Evolutionary conservation across 2,888 invertebrate species (phyloP).

Genomic region (Eupithecia pulchellata): DNA sequence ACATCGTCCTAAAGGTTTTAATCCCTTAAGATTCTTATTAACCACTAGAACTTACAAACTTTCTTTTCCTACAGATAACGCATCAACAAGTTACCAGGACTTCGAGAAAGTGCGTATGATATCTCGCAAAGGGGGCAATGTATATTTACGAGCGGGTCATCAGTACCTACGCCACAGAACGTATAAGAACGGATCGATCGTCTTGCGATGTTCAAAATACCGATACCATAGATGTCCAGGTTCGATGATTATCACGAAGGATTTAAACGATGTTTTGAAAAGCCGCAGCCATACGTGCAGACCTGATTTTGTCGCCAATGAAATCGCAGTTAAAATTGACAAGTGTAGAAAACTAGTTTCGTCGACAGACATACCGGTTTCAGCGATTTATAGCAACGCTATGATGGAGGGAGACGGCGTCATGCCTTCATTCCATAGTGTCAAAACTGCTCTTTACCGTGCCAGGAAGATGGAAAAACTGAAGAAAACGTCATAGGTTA

Average conservation of each 20-base stretch:
- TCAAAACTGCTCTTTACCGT: neutral
- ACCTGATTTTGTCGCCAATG: neutral
- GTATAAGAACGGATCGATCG: neutral
- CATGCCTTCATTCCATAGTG: constrained; percentile 4
- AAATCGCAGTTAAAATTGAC: neutral
- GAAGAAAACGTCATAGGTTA: neutral
- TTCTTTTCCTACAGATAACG: neutral
- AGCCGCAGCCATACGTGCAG: neutral
- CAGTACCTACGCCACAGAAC: neutral
- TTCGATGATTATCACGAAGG: neutral
- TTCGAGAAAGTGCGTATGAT: neutral
- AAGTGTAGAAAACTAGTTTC: neutral
- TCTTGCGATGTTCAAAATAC: constrained; percentile 4
- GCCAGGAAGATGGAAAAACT: neutral
- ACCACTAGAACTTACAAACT: too few species aligned
- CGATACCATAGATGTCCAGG: neutral
- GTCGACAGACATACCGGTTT: neutral
- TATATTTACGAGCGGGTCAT: neutral
- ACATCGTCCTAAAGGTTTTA: too few species aligned
- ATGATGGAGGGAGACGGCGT: neutral
- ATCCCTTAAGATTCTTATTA: too few species aligned
- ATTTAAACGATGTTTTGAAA: neutral
- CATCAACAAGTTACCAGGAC: neutral
- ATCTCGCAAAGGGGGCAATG: constrained; percentile 1
- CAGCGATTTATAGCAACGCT: constrained; percentile 6